Evolutionary conservation across 2,797 vertebrate species (phyloP), one percentile per base, ranked within the genome.

Genomic region (Erethizon dorsatum): DNA sequence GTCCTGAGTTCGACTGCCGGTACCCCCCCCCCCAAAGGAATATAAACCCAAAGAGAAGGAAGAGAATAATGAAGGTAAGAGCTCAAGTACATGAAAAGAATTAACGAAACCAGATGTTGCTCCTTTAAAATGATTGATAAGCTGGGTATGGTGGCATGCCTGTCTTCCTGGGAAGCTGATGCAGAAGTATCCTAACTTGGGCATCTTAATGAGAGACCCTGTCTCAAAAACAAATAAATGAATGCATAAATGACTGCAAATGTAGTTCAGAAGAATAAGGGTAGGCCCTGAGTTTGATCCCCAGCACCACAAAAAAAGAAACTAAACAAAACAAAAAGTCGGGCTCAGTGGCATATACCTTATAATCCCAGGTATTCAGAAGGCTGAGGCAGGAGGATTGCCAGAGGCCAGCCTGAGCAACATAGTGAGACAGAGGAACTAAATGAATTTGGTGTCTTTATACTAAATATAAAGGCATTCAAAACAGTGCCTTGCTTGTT

Each of bases 51-150:
- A 59, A 90, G 59, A 47, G 85, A 94, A 83, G 33, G 41, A 79
- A 77, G 28, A 10, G 33, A 59, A 67, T 86, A 71, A 69, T 83
- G 52, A 97, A 82, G 56, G 37, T 56, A 50, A 45, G 15, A 65
- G 28, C 33, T 65, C 33, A 91, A 63, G 6, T 56, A 47, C 14
- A 28, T 82, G 59, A 75, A 75, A 77, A 88, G 37, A 50, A 82
- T 88, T 28, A 50, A 11, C 20, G 90, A 24, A 69, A 73, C 65
- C 31, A 67, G 18, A 78, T 50, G 2, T 83, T 83, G 12, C 20
- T 83, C 13, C 37, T 96, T 90, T 94, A 69, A 82, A 77, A 67
- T 79, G 69, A 90, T 22, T 84, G 9, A 15, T 5, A 65, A 33
- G 3, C 47, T 33, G 17, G 31, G 17, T 26, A 0, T n/a, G 47